Evolutionary conservation across 2,797 vertebrate species (phyloP).

Genomic region (Buphagus erythrorhynchus): DNA sequence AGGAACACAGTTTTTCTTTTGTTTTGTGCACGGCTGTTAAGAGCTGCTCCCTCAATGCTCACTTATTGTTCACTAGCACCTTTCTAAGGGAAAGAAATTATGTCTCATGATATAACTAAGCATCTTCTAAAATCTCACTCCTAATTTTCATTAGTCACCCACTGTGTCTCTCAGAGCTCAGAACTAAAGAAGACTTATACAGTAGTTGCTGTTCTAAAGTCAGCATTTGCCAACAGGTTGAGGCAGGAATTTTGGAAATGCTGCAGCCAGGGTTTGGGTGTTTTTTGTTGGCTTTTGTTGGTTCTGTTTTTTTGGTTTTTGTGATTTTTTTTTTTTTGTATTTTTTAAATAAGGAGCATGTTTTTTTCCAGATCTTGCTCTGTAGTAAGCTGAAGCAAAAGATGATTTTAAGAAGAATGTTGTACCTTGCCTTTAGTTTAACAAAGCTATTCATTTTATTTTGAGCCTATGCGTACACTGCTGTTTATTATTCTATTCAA

Average conservation of each 20-base stretch:
- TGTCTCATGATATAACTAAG: neutral
- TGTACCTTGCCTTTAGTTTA: neutral
- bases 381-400: neutral
- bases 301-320: fast-evolving
- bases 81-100: neutral
- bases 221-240: slow-evolving; percentile 42
- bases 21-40: neutral
- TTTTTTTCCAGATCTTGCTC: neutral
- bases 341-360: neutral
- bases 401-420: neutral
- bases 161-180: neutral
- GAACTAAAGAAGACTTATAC: neutral
- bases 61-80: neutral
- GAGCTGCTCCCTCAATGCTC: neutral
- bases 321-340: neutral
- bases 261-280: neutral
- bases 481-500: neutral
- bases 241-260: neutral
- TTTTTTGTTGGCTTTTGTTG: neutral
- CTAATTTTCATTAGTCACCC: neutral
- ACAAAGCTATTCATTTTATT: neutral
- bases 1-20: neutral
- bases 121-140: neutral
- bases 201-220: neutral
- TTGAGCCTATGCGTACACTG: neutral